phyloP scores from a whole-genome alignment of 2,113 vertebrate species.

The Nesospiza acunhae region DNA sequence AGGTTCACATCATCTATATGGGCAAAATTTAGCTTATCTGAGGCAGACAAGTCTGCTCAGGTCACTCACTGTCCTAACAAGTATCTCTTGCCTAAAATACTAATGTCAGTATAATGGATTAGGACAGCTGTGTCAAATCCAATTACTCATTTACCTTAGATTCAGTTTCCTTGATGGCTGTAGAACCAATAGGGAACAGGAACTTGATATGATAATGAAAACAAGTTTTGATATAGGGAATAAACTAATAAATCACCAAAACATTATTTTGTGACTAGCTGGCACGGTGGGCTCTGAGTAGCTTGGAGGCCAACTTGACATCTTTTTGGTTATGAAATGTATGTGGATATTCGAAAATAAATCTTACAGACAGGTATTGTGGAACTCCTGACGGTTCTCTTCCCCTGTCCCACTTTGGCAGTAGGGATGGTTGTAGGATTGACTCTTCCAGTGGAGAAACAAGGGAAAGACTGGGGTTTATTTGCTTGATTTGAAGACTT shows the following conservation, averaged over 20 bases:
- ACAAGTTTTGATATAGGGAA: not conserved
- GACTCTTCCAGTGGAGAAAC: not conserved
- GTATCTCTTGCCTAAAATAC: not conserved
- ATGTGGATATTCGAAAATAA: not conserved
- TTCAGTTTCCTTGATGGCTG: conserved; percentile 7
- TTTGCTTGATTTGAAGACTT: not conserved
- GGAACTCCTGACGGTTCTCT: not conserved
- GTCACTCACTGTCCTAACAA: not conserved
- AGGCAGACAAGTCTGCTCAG: not conserved
- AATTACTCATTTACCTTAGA: conserved; percentile 30
- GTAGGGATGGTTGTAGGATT: not conserved
- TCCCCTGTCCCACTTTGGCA: not conserved
- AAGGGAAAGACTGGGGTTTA: not conserved
- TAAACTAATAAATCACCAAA: not conserved
- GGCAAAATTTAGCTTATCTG: not conserved
- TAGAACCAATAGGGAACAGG: not conserved
- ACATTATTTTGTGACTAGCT: not conserved
- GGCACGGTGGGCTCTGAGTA: not conserved
- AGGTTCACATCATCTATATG: not conserved
- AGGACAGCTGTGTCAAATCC: conserved; percentile 41
- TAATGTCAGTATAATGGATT: conserved; percentile 11
- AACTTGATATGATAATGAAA: conserved; percentile 9
- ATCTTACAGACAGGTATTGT: not conserved
- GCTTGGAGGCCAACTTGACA: not conserved
- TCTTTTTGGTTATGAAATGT: not conserved